phyloP scores from a whole-genome alignment of 2,797 vertebrate genomes.

The Anguilla marmorata region DNA sequence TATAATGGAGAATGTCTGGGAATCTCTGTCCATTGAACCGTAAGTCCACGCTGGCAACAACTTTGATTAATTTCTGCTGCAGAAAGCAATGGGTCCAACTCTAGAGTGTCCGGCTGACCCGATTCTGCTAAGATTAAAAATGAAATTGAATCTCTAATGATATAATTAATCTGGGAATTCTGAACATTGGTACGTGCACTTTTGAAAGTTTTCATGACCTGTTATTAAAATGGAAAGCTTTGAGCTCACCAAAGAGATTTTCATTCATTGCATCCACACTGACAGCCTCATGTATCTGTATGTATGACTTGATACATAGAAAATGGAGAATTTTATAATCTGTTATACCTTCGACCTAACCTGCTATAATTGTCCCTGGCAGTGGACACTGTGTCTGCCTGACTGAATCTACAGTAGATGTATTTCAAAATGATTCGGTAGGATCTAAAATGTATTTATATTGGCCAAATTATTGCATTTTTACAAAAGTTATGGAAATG shows the following conservation, averaged over 20 bases:
- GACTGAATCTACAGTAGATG: too few relatives aligned
- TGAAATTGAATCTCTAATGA: not conserved
- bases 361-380: not conserved
- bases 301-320: not conserved
- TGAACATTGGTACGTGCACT: not conserved
- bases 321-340: not conserved
- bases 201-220: not conserved
- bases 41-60: not conserved
- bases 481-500: not conserved
- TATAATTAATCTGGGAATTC: not conserved
- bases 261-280: not conserved
- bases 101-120: not conserved
- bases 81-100: not conserved
- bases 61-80: not conserved
- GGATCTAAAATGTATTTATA: too few relatives aligned
- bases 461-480: not conserved
- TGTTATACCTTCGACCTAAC: not conserved
- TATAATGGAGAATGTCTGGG: constrained; percentile 4
- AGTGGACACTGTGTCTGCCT: not conserved
- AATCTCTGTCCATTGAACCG: not conserved
- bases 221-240: not conserved
- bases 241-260: not conserved
- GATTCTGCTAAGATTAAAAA: not conserved
- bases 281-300: not conserved
- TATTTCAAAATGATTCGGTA: too few relatives aligned